phyloP scores from a whole-genome alignment of 2,113 vertebrate genomes.

The Camelus bactrianus region DNA sequence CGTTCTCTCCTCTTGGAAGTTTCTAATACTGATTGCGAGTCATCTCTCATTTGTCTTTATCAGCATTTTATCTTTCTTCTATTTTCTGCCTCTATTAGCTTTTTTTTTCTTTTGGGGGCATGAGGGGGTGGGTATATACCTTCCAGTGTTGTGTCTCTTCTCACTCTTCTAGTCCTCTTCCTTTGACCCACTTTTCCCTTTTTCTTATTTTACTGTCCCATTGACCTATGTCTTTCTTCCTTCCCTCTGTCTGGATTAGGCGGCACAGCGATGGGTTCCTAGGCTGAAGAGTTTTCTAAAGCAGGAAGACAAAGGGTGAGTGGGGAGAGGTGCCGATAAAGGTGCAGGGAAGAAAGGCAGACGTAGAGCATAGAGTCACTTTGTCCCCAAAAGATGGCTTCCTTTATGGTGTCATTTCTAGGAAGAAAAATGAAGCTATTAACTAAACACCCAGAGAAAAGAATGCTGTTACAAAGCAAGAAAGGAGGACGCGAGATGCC shows the following conservation, averaged over 20 bases:
- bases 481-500: background rate
- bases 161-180: background rate
- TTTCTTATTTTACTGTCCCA: background rate
- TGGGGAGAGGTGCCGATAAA: background rate
- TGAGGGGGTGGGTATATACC: background rate
- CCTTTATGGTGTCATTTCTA: background rate
- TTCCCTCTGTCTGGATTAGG: background rate
- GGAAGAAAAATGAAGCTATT: background rate
- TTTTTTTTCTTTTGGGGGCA: background rate
- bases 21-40: background rate
- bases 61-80: background rate
- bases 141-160: background rate
- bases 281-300: background rate
- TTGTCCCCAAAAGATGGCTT: background rate
- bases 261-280: background rate
- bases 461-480: background rate
- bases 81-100: background rate
- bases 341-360: too few relatives aligned
- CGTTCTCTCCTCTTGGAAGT: background rate
- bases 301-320: background rate
- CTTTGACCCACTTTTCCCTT: background rate
- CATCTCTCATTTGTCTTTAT: background rate
- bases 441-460: background rate
- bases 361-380: background rate
- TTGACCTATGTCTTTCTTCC: background rate